Evolutionary conservation across 30 jellyfish, hydroid and myxozoan genomes (phyloP), one percentile per base, ranked within the genome.

Genomic region (Aurelia sp.): DNA sequence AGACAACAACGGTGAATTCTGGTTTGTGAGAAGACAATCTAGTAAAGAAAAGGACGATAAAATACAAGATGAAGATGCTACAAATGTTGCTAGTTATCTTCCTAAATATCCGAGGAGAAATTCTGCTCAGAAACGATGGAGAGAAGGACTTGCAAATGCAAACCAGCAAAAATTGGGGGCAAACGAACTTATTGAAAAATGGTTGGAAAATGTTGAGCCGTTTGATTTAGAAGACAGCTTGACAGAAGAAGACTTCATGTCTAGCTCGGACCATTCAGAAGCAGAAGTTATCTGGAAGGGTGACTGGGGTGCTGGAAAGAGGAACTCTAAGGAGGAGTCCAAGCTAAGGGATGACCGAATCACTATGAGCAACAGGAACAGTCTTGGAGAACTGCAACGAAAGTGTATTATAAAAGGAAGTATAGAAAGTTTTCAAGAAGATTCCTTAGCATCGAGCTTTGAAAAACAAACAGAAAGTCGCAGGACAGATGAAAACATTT

Each of bases 251-350:
- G 84, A 73, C 10, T 15, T 51, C n/a, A 64, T 11, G 4, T 65
- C 58, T 53, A 10, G 30, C 62, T 17, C 61, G 69, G 16, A 44
- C 55, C 55, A 44, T 0, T 44, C 55, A 44, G 55, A 44, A 44
- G 51, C 91, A 15, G 91, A 50, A 67, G 60, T 51, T 10, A 22
- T 57, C 38, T 81, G 84, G 91, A 10, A 64, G 18, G 81, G 90
- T 6, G 57, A 40, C 8, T 66, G 81, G 81, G 78, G 90, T 27
- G 55, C 9, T 44, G 55, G 55, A 44, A 33, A 59, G 13, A 13
- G 27, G 33, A 7, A 11, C 24, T 8, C 24, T 7, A 59, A 59
- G 33, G 33, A 18, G 33, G 69, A 59, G 69, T 18, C 11, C 13
- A 59, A n/a, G 33, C 12, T 18, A 18, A 7, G 33, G 35, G 24